A percentile compares a stretch with the other conserved stretches of the same genome.
These are phyloP conservation scores for Astatotilapia flaviijosephi DNA, from an alignment of 2,113 vertebrate genomes.

Conservation along the genomic window DNA sequence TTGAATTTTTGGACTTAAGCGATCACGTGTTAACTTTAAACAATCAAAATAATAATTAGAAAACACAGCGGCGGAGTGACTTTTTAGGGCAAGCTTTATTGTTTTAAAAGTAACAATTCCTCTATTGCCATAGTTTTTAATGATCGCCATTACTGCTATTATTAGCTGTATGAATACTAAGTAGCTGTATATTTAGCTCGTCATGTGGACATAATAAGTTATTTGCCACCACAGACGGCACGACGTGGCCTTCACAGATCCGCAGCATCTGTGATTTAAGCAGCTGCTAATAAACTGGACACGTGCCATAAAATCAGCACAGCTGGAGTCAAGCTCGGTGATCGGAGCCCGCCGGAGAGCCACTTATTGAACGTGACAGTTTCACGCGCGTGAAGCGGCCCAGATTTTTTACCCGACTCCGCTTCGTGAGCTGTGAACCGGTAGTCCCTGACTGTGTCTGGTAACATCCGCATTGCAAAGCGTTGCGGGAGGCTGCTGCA, in stretches of 20 bases:
- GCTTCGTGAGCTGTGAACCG: neutral
- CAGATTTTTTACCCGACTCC: neutral
- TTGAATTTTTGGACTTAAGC: neutral
- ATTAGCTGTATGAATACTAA: neutral
- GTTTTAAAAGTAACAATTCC: neutral
- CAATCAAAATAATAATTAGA: neutral
- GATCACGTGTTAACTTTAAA: neutral
- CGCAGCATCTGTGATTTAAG: constrained; percentile 8
- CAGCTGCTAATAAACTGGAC: constrained; percentile 15
- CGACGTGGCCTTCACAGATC: neutral
- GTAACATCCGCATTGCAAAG: constrained; percentile 73
- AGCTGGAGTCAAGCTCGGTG: neutral
- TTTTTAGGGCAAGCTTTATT: neutral
- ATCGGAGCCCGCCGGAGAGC: neutral
- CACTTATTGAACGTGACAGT: constrained; percentile 4
- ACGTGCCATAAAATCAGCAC: constrained; percentile 16
- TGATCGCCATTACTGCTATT: neutral
- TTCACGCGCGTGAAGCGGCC: neutral
- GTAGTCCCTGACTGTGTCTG: neutral
- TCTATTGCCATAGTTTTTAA: neutral
- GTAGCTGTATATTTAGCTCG: neutral
- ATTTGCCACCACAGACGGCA: neutral
- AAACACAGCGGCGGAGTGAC: no score
- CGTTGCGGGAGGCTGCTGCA: constrained; percentile 18
- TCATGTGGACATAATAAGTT: neutral